phyloP scores from a whole-genome alignment of 2,113 vertebrate genomes.

The Synodontis membranacea region DNA sequence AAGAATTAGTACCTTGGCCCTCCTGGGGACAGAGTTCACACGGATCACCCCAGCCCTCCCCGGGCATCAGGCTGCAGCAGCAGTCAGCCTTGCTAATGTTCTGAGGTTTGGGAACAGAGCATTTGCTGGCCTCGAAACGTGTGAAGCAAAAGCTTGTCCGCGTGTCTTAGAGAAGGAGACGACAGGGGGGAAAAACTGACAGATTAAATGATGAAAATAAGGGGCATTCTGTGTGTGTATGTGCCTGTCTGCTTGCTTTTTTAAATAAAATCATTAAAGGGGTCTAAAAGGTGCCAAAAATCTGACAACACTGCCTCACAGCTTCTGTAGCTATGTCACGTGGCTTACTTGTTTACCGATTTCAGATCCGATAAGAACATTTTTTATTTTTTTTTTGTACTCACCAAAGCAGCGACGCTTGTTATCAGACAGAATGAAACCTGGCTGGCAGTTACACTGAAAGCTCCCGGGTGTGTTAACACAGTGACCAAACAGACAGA shows the following conservation, averaged over 20 bases:
- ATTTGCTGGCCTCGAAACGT: slow-evolving; percentile 85
- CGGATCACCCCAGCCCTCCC: slow-evolving; percentile 93
- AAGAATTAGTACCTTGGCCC: slow-evolving; percentile 72
- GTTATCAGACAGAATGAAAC: slow-evolving; percentile 88
- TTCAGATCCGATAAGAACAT: neutral
- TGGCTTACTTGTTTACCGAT: neutral
- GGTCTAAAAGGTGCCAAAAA: neutral
- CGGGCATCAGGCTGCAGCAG: slow-evolving; percentile 91
- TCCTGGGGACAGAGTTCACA: slow-evolving; percentile 90
- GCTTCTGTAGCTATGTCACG: neutral
- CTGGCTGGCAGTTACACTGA: slow-evolving; percentile 84
- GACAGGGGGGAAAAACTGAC: neutral
- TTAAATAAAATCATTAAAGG: neutral
- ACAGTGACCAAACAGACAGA: slow-evolving; percentile 89
- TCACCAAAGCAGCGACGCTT: slow-evolving; percentile 88
- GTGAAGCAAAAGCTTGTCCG: slow-evolving; percentile 94
- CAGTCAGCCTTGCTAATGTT: slow-evolving; percentile 92
- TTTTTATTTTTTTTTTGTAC: too few species aligned
- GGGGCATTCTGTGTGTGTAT: too few species aligned
- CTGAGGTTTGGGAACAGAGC: slow-evolving; percentile 85
- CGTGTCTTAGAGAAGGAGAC: slow-evolving; percentile 74
- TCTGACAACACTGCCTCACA: neutral
- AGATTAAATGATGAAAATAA: too few species aligned
- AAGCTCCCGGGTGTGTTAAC: slow-evolving; percentile 89
- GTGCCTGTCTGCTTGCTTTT: neutral